These are phyloP conservation scores for Varanus salvator DNA, from an alignment of 2,113 vertebrate species.

Conservation along the genomic window DNA sequence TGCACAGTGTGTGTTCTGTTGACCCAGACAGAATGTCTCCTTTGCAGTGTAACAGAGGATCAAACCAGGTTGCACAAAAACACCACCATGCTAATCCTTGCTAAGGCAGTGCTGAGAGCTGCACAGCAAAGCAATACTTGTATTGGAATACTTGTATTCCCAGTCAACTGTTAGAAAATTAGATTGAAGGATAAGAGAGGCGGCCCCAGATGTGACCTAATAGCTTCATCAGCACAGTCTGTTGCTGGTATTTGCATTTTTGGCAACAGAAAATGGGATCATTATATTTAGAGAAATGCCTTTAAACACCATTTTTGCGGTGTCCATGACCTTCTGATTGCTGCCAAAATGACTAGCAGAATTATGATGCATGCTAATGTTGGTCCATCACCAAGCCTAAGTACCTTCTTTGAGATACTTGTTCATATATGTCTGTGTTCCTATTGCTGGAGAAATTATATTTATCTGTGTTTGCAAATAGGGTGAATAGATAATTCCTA, in stretches of 20 bases:
- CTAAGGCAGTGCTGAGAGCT: background rate
- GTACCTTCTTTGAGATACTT: background rate
- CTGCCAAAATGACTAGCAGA: background rate
- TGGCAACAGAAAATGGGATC: conserved; percentile 19
- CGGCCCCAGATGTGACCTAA: background rate
- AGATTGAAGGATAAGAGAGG: background rate
- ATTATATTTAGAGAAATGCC: background rate
- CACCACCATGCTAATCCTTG: background rate
- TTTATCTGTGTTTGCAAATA: background rate
- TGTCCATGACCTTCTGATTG: background rate
- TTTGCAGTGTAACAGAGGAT: background rate
- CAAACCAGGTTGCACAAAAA: conserved; percentile 8
- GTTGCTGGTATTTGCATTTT: conserved; percentile 21
- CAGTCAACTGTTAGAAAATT: conserved; percentile 8
- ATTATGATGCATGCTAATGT: background rate
- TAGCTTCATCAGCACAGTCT: background rate
- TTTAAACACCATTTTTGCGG: background rate
- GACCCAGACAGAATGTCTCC: background rate
- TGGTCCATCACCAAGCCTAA: background rate
- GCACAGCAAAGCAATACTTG: background rate
- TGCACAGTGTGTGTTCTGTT: background rate
- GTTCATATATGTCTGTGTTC: background rate
- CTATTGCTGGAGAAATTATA: background rate
- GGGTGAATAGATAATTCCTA: background rate
- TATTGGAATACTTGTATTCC: background rate